Conservation (phyloP, 2,888 invertebrate genomes). For the Agonopterix arenella region DNA sequence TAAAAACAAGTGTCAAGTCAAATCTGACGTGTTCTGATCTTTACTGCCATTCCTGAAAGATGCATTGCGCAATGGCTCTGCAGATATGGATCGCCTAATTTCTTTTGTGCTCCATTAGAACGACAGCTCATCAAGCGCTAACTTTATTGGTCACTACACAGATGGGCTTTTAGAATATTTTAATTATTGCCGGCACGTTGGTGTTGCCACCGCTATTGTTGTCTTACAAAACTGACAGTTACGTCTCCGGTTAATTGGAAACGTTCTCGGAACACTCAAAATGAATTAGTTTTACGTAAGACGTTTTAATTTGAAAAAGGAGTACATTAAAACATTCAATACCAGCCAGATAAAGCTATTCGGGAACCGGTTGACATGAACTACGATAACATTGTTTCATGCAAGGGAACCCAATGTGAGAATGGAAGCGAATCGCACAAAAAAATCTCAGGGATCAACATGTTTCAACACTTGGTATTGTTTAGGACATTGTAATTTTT, state of each 20-base stretch:
- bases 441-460: constrained; percentile 52
- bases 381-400: constrained; percentile 46
- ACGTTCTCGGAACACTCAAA: constrained; percentile 22
- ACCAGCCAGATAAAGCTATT: neutral
- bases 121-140: too few species aligned
- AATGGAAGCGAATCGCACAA: constrained; percentile 43
- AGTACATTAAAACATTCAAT: constrained; percentile 2
- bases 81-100: too few species aligned
- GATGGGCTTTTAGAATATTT: constrained; percentile 36
- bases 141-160: constrained; percentile 8
- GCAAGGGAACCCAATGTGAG: constrained; percentile 60
- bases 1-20: too few species aligned
- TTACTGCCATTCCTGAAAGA: too few species aligned
- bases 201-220: constrained; percentile 19
- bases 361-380: constrained; percentile 21
- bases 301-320: neutral
- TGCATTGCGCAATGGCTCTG: too few species aligned
- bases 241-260: constrained; percentile 29
- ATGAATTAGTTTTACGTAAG: constrained; percentile 30
- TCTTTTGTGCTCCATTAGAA: too few species aligned
- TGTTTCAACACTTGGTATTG: constrained; percentile 55
- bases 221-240: constrained; percentile 28
- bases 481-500: constrained; percentile 39
- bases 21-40: too few species aligned
- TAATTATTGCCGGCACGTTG: constrained; percentile 40